A percentile compares a stretch with the other conserved stretches of the same genome.
Evolutionary conservation across 1,140 invertebrate genomes (phyloP).

Genomic region (Mycetomoellerius zeteki): DNA sequence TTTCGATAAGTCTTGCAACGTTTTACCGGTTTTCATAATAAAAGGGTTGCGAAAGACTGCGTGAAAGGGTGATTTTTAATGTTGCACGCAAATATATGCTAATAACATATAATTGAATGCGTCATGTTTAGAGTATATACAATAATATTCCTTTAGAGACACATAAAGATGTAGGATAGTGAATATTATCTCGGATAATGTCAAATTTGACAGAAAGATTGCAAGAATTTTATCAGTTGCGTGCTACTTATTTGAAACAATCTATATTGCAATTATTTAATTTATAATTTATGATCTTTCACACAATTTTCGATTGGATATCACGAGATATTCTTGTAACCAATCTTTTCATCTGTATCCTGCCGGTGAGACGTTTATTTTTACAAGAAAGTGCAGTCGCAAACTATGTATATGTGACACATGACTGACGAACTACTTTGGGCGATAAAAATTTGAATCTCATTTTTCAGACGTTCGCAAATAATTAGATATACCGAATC

Average conservation of each 20-base stretch:
- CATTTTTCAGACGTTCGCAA: slow-evolving; percentile 35
- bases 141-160: neutral
- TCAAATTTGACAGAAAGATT: neutral
- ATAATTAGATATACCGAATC: slow-evolving; percentile 59
- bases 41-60: slow-evolving; percentile 36
- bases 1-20: slow-evolving; percentile 69
- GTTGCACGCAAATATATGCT: neutral
- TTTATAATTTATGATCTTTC: neutral
- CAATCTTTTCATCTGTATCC: slow-evolving; percentile 3
- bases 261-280: neutral
- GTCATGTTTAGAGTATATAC: neutral
- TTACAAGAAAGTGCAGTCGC: neutral
- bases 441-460: slow-evolving; percentile 49
- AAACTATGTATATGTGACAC: slow-evolving; percentile 20
- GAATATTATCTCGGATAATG: neutral
- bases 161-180: neutral
- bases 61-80: slow-evolving; percentile 27
- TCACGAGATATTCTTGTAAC: neutral
- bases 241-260: neutral
- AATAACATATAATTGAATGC: slow-evolving; percentile 5
- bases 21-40: slow-evolving; percentile 29
- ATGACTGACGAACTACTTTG: neutral
- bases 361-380: slow-evolving; percentile 19
- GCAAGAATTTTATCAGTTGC: neutral
- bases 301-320: neutral